phyloP scores from a whole-genome alignment of 1,140 invertebrate genomes.

The Drosophila hydei region DNA sequence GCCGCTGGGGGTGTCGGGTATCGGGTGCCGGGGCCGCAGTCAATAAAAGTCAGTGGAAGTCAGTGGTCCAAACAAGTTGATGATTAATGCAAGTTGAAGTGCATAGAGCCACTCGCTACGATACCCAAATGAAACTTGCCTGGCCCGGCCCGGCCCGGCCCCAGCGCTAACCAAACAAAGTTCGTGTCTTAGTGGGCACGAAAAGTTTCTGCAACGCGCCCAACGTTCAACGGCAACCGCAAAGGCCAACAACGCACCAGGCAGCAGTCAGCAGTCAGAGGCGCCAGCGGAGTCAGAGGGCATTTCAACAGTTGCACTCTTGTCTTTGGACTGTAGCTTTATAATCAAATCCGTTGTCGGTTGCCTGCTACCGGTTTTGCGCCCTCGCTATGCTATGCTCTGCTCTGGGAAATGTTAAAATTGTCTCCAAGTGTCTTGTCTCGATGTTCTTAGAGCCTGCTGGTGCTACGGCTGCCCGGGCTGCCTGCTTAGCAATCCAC shows the following conservation, averaged over 20 bases:
- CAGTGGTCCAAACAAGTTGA: constrained; percentile 69
- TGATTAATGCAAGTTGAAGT: constrained; percentile 76
- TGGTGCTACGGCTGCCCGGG: background rate
- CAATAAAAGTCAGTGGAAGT: constrained; percentile 68
- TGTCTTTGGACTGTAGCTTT: constrained; percentile 56
- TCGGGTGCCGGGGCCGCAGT: constrained; percentile 31
- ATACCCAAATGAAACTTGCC: constrained; percentile 46
- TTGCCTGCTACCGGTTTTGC: constrained; percentile 10
- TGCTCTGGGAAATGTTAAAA: constrained; percentile 31
- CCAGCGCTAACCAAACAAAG: constrained; percentile 56
- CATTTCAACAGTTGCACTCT: constrained; percentile 43
- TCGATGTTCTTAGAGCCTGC: constrained; percentile 2
- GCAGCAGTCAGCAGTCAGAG: background rate
- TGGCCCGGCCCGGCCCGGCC: background rate
- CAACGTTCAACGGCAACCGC: constrained; percentile 17
- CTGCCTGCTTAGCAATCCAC: constrained; percentile 13
- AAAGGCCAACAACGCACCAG: background rate
- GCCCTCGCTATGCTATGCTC: constrained; percentile 8
- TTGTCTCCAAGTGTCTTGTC: constrained; percentile 50
- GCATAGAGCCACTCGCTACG: constrained; percentile 45
- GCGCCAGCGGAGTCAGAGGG: background rate
- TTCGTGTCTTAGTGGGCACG: constrained; percentile 39
- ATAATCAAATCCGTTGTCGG: constrained; percentile 65
- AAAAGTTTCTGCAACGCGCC: constrained; percentile 32
- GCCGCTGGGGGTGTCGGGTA: background rate